These are phyloP conservation scores for Caenorhabditis briggsae DNA, from an alignment of 1,140 invertebrate species.

Conservation along the genomic window DNA sequence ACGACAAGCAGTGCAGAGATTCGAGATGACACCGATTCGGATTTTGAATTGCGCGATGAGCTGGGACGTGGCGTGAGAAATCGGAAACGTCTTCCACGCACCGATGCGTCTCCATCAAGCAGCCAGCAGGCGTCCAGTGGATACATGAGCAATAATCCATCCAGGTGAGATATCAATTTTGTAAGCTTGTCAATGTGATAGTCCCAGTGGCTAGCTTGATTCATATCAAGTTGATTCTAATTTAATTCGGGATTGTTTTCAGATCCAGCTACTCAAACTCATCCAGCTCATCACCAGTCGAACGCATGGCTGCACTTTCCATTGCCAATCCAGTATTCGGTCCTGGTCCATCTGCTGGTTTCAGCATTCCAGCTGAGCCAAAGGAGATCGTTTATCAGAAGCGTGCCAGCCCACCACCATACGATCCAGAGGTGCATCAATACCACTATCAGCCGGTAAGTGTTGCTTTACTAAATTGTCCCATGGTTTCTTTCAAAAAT, in stretches of 20 bases:
- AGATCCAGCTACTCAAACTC: conserved; percentile 59
- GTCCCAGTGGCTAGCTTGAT: too few relatives aligned
- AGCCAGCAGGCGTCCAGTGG: conserved; percentile 18
- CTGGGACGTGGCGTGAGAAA: conserved; percentile 52
- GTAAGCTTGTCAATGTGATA: neutral
- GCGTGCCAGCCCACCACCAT: conserved; percentile 58
- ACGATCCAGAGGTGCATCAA: conserved; percentile 48
- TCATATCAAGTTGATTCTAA: too few relatives aligned
- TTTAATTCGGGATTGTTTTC: too few relatives aligned
- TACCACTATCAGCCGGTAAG: conserved; percentile 43
- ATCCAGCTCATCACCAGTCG: conserved; percentile 60
- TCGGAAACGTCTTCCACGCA: conserved; percentile 4
- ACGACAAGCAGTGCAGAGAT: conserved; percentile 56
- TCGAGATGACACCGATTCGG: conserved; percentile 55
- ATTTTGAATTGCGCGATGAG: conserved; percentile 38
- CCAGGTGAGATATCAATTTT: neutral
- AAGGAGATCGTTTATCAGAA: conserved; percentile 42
- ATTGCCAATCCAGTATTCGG: conserved; percentile 56
- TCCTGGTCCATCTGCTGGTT: conserved; percentile 7
- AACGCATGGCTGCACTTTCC: conserved; percentile 56
- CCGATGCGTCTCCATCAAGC: conserved; percentile 11
- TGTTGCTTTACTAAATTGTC: neutral
- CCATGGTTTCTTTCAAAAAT: too few relatives aligned
- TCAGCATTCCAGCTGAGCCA: conserved; percentile 18
- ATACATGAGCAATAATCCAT: conserved; percentile 48